Base-by-base conservation (phyloP, 2,888 invertebrate species). In the Erpobdella octoculata region DNA sequence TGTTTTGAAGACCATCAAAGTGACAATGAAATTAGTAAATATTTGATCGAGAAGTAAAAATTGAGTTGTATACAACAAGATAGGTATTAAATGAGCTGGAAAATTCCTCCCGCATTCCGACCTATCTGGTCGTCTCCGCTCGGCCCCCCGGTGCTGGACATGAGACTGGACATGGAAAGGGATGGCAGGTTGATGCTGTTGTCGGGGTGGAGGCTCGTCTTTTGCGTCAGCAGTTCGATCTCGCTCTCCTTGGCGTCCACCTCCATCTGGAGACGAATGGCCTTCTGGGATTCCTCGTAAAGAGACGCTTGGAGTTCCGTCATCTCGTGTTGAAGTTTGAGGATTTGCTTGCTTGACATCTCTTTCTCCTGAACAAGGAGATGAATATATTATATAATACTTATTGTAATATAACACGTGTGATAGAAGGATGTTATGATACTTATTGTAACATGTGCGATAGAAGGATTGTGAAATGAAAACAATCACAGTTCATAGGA, bases 221-320 rank as follows among this genome's bases (percentile, higher is more conserved):
- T 92, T 83, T 91, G 89, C 72, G 83, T 81, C 36, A 94, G 85
- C 81, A 92, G 91, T 84, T 96, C 95, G 75, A 96, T 92, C 85
- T 96, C 95, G 0, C 90, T 92, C 81, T 96, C 95, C 84, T 95
- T 96, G 80, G 92, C 91, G 84, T 95, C 95, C 74, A 94, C 87
- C 85, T 97, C 96, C 94, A 95, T 95, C 83, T 92, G 91, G 73
- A 94, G 87, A 74, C 90, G 88, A 78, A 90, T 86, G 78, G 88
- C 74, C 4, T 76, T 73, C 72, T 81, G 81, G n/a, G 77, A 78
- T 75, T 84, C 83, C 76, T 84, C 91, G 74, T 88, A 88, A 65
- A 92, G 86, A 82, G 90, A 89, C 74, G 91, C 89, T 86, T 93
- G 89, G 72, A 88, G 86, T 80, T 96, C 95, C 83, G 92, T 91